Base-by-base conservation (phyloP, 2,113 vertebrate genomes). In the Chrysochloris asiatica region DNA sequence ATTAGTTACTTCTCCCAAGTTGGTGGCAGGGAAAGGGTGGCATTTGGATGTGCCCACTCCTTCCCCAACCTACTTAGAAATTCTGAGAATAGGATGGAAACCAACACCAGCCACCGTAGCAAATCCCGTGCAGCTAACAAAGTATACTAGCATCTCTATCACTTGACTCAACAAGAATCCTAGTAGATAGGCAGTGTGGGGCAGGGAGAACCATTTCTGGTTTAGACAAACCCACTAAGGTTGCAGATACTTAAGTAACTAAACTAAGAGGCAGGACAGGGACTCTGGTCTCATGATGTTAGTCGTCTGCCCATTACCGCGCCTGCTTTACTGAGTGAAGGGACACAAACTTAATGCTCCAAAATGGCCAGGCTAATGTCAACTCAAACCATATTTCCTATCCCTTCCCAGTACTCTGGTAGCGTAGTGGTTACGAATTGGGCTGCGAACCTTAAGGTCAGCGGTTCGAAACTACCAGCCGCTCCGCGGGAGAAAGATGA, bases 241-340 rank as follows among this genome's bases (percentile, higher is more conserved):
- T 45, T 47, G 33, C 79, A 81, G 61, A 30, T 86, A 50, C 52
- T 11, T 10, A 4, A 80, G n/a, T 9, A 52, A 45, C 50, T 52
- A n/a, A n/a, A 45, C 56, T 59, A 54, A 59, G 83, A 94, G 61
- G 45, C 36, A 69, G 85, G 56, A 13, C 30, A 75, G 54, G 82
- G n/a, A n/a, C 30, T 30, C 19, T 3, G 47, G 54, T 78, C 17
- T n/a, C 6, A 1, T 4, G 65, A 50, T n/a, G 38, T 69, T 75
- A 26, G 13, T 1, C 0, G 1, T 43, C 30, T 47, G 54, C 21
- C 71, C 43, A 52, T 17, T 6, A 19, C 0, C 48, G 54, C 16
- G 8, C 45, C 54, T n/a, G 33, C 75, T 54, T n/a, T 81, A 48
- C 54, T 52, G 41, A 79, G 47, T 19, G 33, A 28, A 67, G 48